Percentiles rank a stretch among this genome's conserved stretches.
Conservation (phyloP, 2,888 invertebrate species). For the Colostygia pectinataria region DNA sequence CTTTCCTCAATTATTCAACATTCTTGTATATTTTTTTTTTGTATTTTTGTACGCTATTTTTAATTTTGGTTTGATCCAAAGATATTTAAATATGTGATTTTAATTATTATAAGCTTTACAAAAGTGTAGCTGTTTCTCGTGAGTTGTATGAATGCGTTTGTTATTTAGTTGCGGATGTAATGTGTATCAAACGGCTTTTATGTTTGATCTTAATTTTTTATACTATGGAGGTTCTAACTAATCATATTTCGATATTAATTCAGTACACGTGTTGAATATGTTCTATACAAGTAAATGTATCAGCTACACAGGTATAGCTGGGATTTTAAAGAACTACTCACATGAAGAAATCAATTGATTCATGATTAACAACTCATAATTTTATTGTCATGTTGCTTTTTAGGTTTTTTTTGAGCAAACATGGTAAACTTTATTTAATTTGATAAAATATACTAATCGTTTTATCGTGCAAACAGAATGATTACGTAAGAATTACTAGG, state of each 20-base stretch:
- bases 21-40: constrained; percentile 77
- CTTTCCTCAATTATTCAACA: constrained; percentile 55
- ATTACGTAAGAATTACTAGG: neutral
- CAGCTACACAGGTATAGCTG: no score
- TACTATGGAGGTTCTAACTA: constrained; percentile 3
- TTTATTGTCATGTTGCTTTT: neutral
- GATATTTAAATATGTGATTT: constrained; percentile 82
- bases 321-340: no score
- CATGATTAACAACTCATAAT: no score
- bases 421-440: neutral
- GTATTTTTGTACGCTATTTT: constrained; percentile 80
- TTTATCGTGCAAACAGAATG: neutral
- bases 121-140: constrained; percentile 69
- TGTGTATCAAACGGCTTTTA: constrained; percentile 15
- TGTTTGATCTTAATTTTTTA: constrained; percentile 6
- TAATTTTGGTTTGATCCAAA: constrained; percentile 79
- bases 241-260: neutral
- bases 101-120: constrained; percentile 77
- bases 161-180: constrained; percentile 53
- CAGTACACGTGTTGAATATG: neutral
- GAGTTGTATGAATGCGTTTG: constrained; percentile 56
- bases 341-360: no score
- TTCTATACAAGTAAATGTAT: no score
- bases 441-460: neutral
- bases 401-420: neutral